Evolutionary conservation across 2,888 invertebrate species (phyloP).

Genomic region (Blomia tropicalis): DNA sequence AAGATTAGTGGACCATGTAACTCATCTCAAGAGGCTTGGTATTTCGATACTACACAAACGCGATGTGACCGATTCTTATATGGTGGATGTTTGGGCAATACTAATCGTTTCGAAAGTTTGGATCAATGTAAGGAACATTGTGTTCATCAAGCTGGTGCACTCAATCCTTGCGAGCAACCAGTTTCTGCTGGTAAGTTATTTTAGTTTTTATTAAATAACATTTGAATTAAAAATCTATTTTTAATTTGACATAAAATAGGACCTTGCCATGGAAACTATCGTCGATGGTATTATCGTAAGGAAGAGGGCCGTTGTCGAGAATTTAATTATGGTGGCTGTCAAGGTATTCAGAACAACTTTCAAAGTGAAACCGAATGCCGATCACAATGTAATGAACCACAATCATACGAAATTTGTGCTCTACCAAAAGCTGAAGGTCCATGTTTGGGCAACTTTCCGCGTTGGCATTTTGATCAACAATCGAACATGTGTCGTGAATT

Average conservation of each 20-base stretch:
- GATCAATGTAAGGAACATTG: slow-evolving; percentile 62
- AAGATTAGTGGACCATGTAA: slow-evolving; percentile 65
- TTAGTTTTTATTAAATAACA: too few species aligned
- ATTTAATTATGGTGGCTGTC: slow-evolving; percentile 72
- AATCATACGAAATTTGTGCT: slow-evolving; percentile 23
- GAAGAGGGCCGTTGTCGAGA: slow-evolving; percentile 44
- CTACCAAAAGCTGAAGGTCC: slow-evolving; percentile 51
- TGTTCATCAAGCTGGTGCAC: slow-evolving; percentile 10
- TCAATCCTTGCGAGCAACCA: slow-evolving; percentile 24
- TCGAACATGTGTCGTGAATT: slow-evolving; percentile 76
- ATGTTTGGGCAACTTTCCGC: slow-evolving; percentile 61
- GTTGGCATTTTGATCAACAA: slow-evolving; percentile 67
- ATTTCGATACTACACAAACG: slow-evolving; percentile 57
- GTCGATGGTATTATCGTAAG: slow-evolving; percentile 31
- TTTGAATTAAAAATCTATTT: too few species aligned
- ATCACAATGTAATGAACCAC: slow-evolving; percentile 23
- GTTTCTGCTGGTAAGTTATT: background rate
- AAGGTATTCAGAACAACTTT: slow-evolving; percentile 73
- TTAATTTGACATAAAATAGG: too few species aligned
- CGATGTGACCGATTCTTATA: slow-evolving; percentile 66
- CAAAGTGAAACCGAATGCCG: slow-evolving; percentile 46
- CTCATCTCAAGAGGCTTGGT: slow-evolving; percentile 61
- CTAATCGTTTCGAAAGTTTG: slow-evolving; percentile 61
- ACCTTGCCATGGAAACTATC: slow-evolving; percentile 30
- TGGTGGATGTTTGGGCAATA: slow-evolving; percentile 80